Conservation (phyloP, 1,140 invertebrate genomes). For the Sesamia nonagrioides region DNA sequence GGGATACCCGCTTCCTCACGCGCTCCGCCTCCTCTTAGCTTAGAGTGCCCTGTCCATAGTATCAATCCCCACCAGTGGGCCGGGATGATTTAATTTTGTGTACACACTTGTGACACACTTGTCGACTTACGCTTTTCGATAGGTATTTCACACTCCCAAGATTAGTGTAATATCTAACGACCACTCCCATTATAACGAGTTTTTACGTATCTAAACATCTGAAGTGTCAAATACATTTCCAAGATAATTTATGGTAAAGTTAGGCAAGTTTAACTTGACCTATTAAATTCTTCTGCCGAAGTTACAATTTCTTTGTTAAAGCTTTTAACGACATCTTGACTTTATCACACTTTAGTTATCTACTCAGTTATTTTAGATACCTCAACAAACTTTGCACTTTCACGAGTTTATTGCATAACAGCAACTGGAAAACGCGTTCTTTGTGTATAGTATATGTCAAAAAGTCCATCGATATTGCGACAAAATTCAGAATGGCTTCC, state of each 20-base stretch:
- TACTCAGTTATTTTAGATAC: constrained; percentile 38
- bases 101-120: too few relatives aligned
- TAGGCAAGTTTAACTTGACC: constrained; percentile 23
- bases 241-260: constrained; percentile 33
- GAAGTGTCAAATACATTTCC: constrained; percentile 18
- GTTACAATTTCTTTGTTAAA: constrained; percentile 46
- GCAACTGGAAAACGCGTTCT: constrained; percentile 17
- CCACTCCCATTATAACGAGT: neutral
- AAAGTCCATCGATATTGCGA: constrained; percentile 7
- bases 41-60: too few relatives aligned
- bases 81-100: too few relatives aligned
- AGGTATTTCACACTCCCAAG: too few relatives aligned
- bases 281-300: constrained; percentile 37
- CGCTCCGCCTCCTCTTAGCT: too few relatives aligned
- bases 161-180: too few relatives aligned
- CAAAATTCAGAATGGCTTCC: neutral
- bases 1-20: too few relatives aligned
- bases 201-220: neutral
- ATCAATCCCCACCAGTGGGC: too few relatives aligned
- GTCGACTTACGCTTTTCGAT: too few relatives aligned
- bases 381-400: constrained; percentile 40
- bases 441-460: constrained; percentile 12
- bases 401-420: constrained; percentile 28
- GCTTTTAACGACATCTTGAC: constrained; percentile 37
- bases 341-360: constrained; percentile 35